Evolutionary conservation across 2,888 invertebrate species (phyloP).

Genomic region (Conomelus anceps): DNA sequence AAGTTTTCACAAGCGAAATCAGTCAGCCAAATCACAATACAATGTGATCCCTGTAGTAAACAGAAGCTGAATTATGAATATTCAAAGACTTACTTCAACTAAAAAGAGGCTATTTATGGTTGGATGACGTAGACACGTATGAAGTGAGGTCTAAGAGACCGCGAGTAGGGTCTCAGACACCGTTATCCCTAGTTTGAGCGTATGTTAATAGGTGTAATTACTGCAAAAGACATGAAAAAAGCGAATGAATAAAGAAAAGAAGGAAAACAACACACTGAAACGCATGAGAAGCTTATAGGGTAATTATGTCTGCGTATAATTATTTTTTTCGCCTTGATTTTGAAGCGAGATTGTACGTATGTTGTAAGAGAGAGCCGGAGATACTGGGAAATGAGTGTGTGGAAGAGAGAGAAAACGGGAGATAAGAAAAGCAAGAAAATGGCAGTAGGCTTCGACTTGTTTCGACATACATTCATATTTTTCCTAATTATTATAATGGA

Average conservation of each 20-base stretch:
- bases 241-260: not conserved
- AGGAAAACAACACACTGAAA: not conserved
- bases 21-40: not conserved
- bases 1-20: not conserved
- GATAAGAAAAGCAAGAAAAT: too few relatives aligned
- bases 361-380: too few relatives aligned
- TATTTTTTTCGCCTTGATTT: not conserved
- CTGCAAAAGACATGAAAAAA: not conserved
- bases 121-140: too few relatives aligned
- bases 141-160: not conserved
- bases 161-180: not conserved
- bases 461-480: too few relatives aligned
- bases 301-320: not conserved
- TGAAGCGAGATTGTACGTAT: not conserved
- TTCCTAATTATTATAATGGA: too few relatives aligned
- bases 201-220: not conserved
- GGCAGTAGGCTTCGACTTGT: too few relatives aligned
- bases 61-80: not conserved
- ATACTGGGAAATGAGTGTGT: not conserved
- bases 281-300: not conserved
- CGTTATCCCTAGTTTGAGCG: not conserved
- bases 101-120: not conserved
- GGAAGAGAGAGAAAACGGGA: not conserved
- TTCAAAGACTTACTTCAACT: not conserved
- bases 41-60: not conserved